These are phyloP conservation scores for Zaprionus capensis DNA, from an alignment of 1,140 invertebrate genomes.

Conservation along the genomic window DNA sequence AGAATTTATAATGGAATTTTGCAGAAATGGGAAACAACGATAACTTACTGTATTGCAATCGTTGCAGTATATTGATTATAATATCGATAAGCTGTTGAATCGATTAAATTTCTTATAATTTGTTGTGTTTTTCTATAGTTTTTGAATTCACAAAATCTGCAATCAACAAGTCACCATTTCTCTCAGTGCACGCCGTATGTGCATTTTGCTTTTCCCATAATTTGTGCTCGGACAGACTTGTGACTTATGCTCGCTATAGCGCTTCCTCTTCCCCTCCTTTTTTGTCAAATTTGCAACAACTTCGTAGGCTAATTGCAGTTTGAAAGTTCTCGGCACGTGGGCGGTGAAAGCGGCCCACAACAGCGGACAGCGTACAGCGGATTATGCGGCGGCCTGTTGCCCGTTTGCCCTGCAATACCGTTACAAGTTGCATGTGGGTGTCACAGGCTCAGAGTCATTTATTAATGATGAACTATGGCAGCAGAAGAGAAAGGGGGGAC, in stretches of 20 bases:
- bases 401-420: background rate
- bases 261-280: background rate
- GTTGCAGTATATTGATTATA: no score
- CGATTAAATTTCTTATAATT: background rate
- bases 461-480: constrained; percentile 61
- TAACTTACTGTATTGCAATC: no score
- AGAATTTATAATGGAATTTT: no score
- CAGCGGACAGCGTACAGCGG: background rate
- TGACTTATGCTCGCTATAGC: constrained; percentile 26
- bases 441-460: constrained; percentile 46
- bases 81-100: no score
- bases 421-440: constrained; percentile 35
- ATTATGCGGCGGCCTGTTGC: background rate
- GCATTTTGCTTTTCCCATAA: constrained; percentile 36
- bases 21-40: no score
- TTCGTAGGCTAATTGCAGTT: constrained; percentile 40
- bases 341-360: constrained; percentile 33
- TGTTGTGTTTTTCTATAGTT: background rate
- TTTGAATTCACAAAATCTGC: background rate
- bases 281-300: constrained; percentile 41
- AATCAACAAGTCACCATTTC: background rate
- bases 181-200: background rate
- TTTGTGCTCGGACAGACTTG: constrained; percentile 26
- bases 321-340: constrained; percentile 46
- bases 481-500: background rate